phyloP scores from a whole-genome alignment of 2,113 vertebrate species.

The Porphyrio hochstetteri region DNA sequence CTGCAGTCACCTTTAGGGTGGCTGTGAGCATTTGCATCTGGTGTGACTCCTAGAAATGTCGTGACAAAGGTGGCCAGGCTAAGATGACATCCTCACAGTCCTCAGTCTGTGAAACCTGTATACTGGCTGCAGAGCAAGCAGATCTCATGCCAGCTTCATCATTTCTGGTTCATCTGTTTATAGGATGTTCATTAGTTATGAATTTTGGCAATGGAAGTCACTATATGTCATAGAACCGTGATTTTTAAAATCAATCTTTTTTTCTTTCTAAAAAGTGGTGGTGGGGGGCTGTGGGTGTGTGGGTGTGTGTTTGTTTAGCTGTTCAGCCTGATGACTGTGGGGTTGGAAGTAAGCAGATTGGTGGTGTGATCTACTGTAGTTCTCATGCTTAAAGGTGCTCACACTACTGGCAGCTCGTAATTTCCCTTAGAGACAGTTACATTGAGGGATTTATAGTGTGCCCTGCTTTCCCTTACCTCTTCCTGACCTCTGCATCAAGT shows the following conservation, averaged over 20 bases:
- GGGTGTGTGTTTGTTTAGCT: background rate
- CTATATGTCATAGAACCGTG: accelerated
- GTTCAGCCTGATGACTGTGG: background rate
- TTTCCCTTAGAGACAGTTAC: background rate
- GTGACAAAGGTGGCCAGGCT: background rate
- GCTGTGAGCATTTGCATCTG: background rate
- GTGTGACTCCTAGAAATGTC: background rate
- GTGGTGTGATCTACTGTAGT: background rate
- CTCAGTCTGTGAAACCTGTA: background rate
- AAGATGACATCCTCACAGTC: accelerated
- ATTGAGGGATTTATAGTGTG: accelerated
- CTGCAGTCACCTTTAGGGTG: background rate
- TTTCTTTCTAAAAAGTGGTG: background rate
- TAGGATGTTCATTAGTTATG: background rate
- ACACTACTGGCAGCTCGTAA: accelerated
- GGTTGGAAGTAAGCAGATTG: background rate
- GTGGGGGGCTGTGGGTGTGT: too few relatives aligned
- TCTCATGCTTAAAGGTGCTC: background rate
- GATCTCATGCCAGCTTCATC: background rate
- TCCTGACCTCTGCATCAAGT: background rate
- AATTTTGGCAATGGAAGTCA: background rate
- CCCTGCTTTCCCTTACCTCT: background rate
- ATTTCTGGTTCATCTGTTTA: background rate
- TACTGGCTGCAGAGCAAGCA: background rate
- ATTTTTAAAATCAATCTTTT: background rate